A percentile compares a stretch with the other conserved stretches of the same genome.
These are phyloP conservation scores for Stratiomys singularior DNA, from an alignment of 2,888 invertebrate genomes.

Conservation along the genomic window DNA sequence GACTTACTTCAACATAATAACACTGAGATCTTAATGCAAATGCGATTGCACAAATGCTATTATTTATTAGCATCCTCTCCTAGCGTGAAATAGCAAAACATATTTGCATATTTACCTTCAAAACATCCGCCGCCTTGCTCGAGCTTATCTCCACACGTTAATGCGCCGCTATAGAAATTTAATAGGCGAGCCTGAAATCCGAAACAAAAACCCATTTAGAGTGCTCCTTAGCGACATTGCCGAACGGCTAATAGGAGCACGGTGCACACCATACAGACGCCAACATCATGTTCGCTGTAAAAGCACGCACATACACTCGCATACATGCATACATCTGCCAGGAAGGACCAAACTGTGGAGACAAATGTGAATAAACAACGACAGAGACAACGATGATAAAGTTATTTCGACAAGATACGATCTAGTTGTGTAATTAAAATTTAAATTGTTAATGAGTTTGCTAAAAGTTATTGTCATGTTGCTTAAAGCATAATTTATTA, in stretches of 20 bases:
- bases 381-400: conserved; percentile 23
- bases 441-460: conserved; percentile 51
- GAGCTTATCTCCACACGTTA: conserved; percentile 26
- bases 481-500: conserved; percentile 49
- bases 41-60: conserved; percentile 17
- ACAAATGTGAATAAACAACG: conserved; percentile 4
- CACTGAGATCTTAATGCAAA: background rate
- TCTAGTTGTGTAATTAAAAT: conserved; percentile 49
- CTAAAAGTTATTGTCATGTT: conserved; percentile 50
- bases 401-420: conserved; percentile 44
- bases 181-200: conserved; percentile 26
- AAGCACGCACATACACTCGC: too few species aligned
- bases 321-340: too few species aligned
- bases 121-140: background rate
- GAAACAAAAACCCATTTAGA: conserved; percentile 2
- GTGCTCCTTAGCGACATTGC: conserved; percentile 27
- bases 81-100: background rate
- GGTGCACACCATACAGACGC: background rate
- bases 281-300: background rate
- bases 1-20: too few species aligned
- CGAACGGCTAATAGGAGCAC: background rate
- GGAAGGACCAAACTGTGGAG: too few species aligned
- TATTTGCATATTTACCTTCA: conserved; percentile 5
- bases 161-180: conserved; percentile 20
- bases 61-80: conserved; percentile 1